These are phyloP conservation scores for Agrochola lychnidis DNA, from an alignment of 2,888 invertebrate genomes.

Conservation along the genomic window DNA sequence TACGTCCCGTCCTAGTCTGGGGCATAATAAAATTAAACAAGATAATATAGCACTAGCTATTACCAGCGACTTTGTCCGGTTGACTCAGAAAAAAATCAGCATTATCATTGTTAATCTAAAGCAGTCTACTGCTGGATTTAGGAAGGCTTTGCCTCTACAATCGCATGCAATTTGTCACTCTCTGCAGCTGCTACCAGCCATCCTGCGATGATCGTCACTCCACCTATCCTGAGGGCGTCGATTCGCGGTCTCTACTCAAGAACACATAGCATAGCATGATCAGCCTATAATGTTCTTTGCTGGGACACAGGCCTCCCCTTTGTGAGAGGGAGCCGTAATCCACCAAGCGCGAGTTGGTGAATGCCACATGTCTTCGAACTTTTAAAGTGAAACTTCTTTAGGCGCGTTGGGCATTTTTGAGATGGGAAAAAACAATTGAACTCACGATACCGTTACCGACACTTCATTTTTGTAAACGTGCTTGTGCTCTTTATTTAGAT, in stretches of 20 bases:
- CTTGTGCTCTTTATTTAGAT: no score
- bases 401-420: no score
- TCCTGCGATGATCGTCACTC: neutral
- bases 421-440: no score
- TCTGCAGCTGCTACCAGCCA: neutral
- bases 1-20: conserved; percentile 10
- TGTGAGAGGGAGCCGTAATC: neutral
- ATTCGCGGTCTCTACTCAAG: neutral
- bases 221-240: neutral
- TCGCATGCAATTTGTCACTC: neutral
- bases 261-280: neutral
- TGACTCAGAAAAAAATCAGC: neutral
- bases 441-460: no score
- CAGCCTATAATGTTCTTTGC: neutral
- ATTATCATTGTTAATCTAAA: neutral
- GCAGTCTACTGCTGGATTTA: neutral
- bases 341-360: neutral
- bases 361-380: neutral
- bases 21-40: neutral
- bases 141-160: neutral
- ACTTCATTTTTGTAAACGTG: no score
- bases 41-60: neutral
- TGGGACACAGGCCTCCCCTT: neutral
- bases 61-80: no score
- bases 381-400: no score